Evolutionary conservation across 1,140 invertebrate genomes (phyloP), one percentile per base, ranked within the genome.

Genomic region (Drosophila repleta): DNA sequence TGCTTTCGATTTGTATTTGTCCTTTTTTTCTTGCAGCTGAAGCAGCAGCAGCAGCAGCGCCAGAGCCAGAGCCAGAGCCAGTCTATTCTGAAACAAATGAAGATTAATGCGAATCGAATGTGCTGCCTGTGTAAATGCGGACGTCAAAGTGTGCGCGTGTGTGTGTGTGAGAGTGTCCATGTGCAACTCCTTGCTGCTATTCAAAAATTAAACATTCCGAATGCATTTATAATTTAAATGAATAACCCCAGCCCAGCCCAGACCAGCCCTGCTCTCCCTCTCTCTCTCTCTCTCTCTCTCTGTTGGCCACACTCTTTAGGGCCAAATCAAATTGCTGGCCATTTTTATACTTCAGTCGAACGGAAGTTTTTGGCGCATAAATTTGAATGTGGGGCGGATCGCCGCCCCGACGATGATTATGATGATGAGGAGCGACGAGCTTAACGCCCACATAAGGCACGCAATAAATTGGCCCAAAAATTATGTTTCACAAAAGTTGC

Each of bases 211-310:
- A 87, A 88, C 83, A 88, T 87, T 75, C 83, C 79, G 83, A 88
- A 88, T 87, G 83, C 83, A 87, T 88, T 87, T 87, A 87, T 87
- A 87, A 87, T 87, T 87, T 87, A 87, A 87, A 87, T 87, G 83
- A 87, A 87, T 88, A 87, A 88, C 78, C 82, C 78, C n/a, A 76
- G 63, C 46, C 29, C 8, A 29, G 4, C 24, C 24, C 2, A 24
- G 4, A 4, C 24, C 24, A 24, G 7, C 29, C 29, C 29, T 8
- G 7, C 29, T 6, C 29, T 29, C 29, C n/a, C n/a, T n/a, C n/a
- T n/a, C n/a, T n/a, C n/a, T n/a, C n/a, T n/a, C n/a, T n/a, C n/a
- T n/a, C n/a, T n/a, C n/a, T n/a, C n/a, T n/a, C n/a, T n/a, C n/a
- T n/a, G n/a, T n/a, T n/a, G 29, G 7, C 7, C 29, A 8, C 17